Conservation (phyloP, 2,888 invertebrate species). For the Spisula subtruncata region DNA sequence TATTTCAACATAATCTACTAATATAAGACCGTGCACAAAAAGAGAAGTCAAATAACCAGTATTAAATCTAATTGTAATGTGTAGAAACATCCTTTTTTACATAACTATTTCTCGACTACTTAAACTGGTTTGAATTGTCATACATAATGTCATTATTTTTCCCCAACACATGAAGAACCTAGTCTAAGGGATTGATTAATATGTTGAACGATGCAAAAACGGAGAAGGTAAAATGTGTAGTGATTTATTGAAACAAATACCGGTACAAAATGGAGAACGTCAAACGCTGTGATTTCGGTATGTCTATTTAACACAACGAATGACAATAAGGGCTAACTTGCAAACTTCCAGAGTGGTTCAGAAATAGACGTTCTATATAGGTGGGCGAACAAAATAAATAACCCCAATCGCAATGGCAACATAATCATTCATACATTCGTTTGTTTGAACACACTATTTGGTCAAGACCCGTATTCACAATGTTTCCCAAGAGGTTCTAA, state of each 20-base stretch:
- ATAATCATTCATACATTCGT: too few species aligned
- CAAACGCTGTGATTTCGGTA: too few species aligned
- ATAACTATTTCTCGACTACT: background rate
- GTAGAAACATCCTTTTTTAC: background rate
- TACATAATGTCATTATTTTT: background rate
- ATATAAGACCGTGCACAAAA: background rate
- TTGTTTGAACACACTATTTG: too few species aligned
- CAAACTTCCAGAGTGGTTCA: too few species aligned
- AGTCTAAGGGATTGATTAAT: background rate
- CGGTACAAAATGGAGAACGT: background rate
- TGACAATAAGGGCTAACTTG: too few species aligned
- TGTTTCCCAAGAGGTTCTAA: too few species aligned
- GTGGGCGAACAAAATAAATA: too few species aligned
- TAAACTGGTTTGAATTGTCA: background rate
- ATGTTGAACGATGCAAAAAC: background rate
- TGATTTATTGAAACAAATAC: background rate
- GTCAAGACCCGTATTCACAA: too few species aligned
- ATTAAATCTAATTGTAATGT: background rate
- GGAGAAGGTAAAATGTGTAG: background rate
- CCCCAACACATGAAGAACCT: background rate
- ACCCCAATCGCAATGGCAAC: too few species aligned
- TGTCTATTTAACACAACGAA: too few species aligned
- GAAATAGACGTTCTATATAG: too few species aligned
- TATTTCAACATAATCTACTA: background rate
- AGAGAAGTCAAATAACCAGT: background rate